Evolutionary conservation across 1,140 invertebrate species (phyloP).

Genomic region (Hyposmocoma kahamanoa): DNA sequence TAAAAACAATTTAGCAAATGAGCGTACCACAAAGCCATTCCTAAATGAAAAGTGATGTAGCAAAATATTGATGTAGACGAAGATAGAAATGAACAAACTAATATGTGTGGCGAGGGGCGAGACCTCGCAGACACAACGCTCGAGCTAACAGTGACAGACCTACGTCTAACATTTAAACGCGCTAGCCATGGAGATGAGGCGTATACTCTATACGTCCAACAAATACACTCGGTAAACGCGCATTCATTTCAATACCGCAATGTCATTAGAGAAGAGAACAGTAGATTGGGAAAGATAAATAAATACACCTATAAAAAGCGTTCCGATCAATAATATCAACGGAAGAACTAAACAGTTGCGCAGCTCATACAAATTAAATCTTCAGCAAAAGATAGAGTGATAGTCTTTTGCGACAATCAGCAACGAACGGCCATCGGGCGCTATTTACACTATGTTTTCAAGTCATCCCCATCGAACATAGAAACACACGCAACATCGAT

Average conservation of each 20-base stretch:
- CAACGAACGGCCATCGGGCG: conserved; percentile 73
- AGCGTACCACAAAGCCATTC: conserved; percentile 63
- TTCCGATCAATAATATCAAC: conserved; percentile 65
- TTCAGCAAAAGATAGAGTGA: conserved; percentile 72
- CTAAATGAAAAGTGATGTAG: conserved; percentile 61
- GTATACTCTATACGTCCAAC: conserved; percentile 65
- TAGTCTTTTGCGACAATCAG: conserved; percentile 72
- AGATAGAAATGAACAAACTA: conserved; percentile 57
- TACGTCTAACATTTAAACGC: conserved; percentile 68
- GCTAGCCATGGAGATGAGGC: conserved; percentile 69
- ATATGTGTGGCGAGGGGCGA: conserved; percentile 51
- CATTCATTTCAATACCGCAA: conserved; percentile 68
- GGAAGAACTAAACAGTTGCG: conserved; percentile 73
- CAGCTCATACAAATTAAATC: conserved; percentile 73
- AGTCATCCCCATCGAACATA: conserved; percentile 71
- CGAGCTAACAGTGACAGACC: conserved; percentile 66
- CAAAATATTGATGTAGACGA: conserved; percentile 49
- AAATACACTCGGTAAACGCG: conserved; percentile 64
- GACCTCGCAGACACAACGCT: conserved; percentile 54
- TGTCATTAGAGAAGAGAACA: conserved; percentile 62
- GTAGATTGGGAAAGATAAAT: conserved; percentile 69
- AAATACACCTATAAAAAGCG: conserved; percentile 74
- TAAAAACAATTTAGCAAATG: conserved; percentile 53
- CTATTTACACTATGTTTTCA: conserved; percentile 70
- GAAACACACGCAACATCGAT: conserved; percentile 72